Evolutionary conservation across 1,140 invertebrate genomes (phyloP).

Genomic region (Himalopsyche phryganea): DNA sequence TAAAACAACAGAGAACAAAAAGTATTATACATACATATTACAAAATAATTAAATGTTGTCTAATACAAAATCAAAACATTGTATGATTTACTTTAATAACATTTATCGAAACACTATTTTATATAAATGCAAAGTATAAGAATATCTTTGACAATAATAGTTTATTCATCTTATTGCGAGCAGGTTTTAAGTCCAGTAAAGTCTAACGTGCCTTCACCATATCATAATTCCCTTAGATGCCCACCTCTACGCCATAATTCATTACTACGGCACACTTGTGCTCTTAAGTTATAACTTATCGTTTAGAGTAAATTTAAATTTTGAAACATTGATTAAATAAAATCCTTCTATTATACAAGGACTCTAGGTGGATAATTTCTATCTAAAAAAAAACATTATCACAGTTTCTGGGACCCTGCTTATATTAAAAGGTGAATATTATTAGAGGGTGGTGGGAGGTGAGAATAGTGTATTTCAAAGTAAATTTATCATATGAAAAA

Average conservation of each 20-base stretch:
- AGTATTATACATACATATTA: too few species aligned
- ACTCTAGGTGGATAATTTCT: constrained; percentile 25
- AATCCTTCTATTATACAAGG: constrained; percentile 16
- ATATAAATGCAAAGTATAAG: constrained; percentile 27
- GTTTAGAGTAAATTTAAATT: constrained; percentile 10
- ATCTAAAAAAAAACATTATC: constrained; percentile 24
- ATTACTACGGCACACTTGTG: neutral
- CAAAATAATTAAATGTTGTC: too few species aligned
- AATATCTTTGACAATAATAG: constrained; percentile 15
- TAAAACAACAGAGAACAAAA: too few species aligned
- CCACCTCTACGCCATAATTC: neutral
- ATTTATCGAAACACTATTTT: constrained; percentile 29
- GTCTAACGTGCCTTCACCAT: constrained; percentile 12
- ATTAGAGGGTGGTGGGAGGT: constrained; percentile 2
- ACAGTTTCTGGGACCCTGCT: constrained; percentile 30
- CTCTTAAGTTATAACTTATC: constrained; percentile 4
- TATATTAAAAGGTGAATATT: constrained; percentile 22
- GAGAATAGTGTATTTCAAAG: neutral
- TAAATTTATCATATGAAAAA: too few species aligned
- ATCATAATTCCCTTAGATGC: constrained; percentile 6
- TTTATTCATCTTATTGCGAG: constrained; percentile 1
- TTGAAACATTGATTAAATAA: constrained; percentile 15
- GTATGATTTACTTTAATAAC: constrained; percentile 5
- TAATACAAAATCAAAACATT: too few species aligned
- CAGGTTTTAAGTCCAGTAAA: constrained; percentile 13